These are phyloP conservation scores for Hirtodrosophila histrioides DNA, from an alignment of 2,888 invertebrate species.

Conservation along the genomic window DNA sequence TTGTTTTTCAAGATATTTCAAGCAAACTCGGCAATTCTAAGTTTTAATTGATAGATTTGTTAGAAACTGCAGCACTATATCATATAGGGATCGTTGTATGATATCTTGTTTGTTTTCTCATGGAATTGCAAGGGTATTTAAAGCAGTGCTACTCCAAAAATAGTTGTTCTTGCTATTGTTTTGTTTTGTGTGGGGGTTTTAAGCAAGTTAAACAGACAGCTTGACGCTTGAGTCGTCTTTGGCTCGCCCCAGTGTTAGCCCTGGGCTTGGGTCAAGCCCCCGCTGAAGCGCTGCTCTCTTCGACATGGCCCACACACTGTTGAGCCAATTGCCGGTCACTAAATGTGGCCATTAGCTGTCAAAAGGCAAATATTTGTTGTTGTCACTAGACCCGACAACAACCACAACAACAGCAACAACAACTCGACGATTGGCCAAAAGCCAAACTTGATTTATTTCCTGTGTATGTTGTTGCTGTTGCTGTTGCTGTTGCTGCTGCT, in stretches of 20 bases:
- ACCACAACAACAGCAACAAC: conserved; percentile 14
- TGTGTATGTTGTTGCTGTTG: conserved; percentile 38
- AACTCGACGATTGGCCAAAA: conserved; percentile 46
- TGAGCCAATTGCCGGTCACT: conserved; percentile 48
- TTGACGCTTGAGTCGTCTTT: conserved; percentile 55
- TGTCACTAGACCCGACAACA: conserved; percentile 46
- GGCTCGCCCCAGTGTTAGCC: conserved; percentile 17
- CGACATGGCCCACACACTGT: conserved; percentile 11
- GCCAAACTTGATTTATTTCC: conserved; percentile 75
- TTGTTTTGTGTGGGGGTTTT: conserved; percentile 2
- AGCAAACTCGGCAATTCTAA: too few relatives aligned
- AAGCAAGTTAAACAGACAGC: conserved; percentile 65
- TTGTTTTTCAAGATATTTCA: too few relatives aligned
- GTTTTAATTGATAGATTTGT: too few relatives aligned
- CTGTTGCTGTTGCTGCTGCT: conserved; percentile 12
- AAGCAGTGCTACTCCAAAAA: too few relatives aligned
- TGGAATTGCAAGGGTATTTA: too few relatives aligned
- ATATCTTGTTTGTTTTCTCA: too few relatives aligned
- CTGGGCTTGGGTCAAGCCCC: conserved; percentile 1
- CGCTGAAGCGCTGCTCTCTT: not conserved
- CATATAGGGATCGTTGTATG: too few relatives aligned
- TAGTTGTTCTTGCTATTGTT: not conserved
- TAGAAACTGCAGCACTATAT: too few relatives aligned
- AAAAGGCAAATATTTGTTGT: conserved; percentile 72
- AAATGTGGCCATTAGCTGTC: conserved; percentile 74